Evolutionary conservation across 2,113 vertebrate species (phyloP).

Genomic region (Scomber scombrus): DNA sequence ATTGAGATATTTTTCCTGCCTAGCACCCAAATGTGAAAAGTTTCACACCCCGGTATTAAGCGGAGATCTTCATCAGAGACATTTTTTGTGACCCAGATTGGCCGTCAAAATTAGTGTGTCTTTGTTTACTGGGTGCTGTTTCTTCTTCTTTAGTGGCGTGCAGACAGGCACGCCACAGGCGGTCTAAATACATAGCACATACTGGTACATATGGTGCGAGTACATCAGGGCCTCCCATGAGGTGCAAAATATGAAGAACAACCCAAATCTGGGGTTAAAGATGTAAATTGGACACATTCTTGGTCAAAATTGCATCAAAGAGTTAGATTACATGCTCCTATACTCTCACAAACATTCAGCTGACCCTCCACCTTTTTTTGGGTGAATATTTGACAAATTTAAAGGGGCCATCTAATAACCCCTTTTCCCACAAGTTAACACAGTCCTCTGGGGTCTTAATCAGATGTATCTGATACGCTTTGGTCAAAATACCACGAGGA

Average conservation of each 20-base stretch:
- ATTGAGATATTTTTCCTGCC: background rate
- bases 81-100: background rate
- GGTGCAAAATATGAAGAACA: background rate
- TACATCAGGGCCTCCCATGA: background rate
- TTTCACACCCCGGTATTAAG: background rate
- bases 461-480: too few relatives aligned
- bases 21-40: slow-evolving; percentile 1
- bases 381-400: background rate
- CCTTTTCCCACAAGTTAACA: too few relatives aligned
- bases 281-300: background rate
- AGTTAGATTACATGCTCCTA: slow-evolving; percentile 9
- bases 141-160: background rate
- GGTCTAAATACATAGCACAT: slow-evolving; percentile 2
- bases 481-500: too few relatives aligned
- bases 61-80: background rate
- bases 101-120: background rate
- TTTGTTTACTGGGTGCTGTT: background rate
- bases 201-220: background rate
- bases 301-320: background rate
- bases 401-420: background rate
- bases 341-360: background rate
- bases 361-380: background rate
- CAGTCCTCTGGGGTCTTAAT: too few relatives aligned
- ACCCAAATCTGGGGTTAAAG: background rate
- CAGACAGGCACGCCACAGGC: background rate